Percentiles rank a stretch among this genome's conserved stretches.
Evolutionary conservation across 2,888 invertebrate genomes (phyloP).

Genomic region (Dryomyza anilis): DNA sequence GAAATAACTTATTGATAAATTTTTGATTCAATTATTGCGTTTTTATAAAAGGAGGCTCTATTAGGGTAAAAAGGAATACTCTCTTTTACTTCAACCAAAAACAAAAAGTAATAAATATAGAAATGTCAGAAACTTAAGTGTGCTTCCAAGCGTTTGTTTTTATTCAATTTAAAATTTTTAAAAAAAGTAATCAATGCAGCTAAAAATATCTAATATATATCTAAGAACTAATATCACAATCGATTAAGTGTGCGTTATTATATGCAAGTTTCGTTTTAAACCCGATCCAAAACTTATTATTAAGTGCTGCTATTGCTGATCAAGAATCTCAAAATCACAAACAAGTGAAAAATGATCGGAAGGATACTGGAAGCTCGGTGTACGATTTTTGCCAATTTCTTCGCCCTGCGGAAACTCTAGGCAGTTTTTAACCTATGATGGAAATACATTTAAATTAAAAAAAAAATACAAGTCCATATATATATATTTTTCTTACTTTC

Average conservation of each 20-base stretch:
- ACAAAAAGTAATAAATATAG: too few species aligned
- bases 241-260: slow-evolving; percentile 29
- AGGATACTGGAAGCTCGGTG: slow-evolving; percentile 73
- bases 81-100: too few species aligned
- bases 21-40: too few species aligned
- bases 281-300: slow-evolving; percentile 3
- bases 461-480: too few species aligned
- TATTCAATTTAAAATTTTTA: slow-evolving; percentile 8
- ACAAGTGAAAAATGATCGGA: slow-evolving; percentile 79
- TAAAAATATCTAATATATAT: slow-evolving; percentile 46
- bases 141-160: too few species aligned
- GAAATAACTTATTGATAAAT: too few species aligned
- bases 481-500: too few species aligned
- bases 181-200: slow-evolving; percentile 29
- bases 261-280: too few species aligned
- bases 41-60: too few species aligned
- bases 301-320: slow-evolving; percentile 21
- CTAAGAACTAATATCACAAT: slow-evolving; percentile 61
- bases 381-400: slow-evolving; percentile 70
- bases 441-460: too few species aligned
- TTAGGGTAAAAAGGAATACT: too few species aligned
- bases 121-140: too few species aligned
- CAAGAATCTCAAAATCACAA: slow-evolving; percentile 65
- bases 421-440: slow-evolving; percentile 56
- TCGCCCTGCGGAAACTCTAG: slow-evolving; percentile 67